Percentiles rank a stretch among this genome's conserved stretches.
Conservation (phyloP, 2,113 vertebrate species). For the Neoarius graeffei region DNA sequence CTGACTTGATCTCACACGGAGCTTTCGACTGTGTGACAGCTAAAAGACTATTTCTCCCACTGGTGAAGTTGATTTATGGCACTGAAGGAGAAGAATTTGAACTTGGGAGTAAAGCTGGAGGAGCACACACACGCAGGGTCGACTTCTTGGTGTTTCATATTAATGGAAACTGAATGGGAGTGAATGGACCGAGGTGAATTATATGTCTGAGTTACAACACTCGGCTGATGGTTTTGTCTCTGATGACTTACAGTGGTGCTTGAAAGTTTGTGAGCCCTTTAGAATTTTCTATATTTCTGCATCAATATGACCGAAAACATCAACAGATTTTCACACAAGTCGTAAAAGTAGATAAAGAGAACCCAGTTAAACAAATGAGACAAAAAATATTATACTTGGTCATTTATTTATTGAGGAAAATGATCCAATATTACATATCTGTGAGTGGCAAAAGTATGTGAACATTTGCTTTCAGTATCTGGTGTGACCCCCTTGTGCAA, state of each 20-base stretch:
- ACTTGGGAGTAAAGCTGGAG: background rate
- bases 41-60: constrained; percentile 11
- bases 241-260: background rate
- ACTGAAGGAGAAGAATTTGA: background rate
- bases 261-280: too few relatives aligned
- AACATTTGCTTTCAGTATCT: too few relatives aligned
- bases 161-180: constrained; percentile 31
- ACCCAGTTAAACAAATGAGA: too few relatives aligned
- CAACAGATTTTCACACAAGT: too few relatives aligned
- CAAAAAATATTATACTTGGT: too few relatives aligned
- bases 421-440: too few relatives aligned
- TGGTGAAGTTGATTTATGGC: constrained; percentile 5
- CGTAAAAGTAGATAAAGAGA: too few relatives aligned
- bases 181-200: constrained; percentile 15
- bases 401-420: too few relatives aligned
- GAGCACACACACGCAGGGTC: background rate
- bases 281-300: too few relatives aligned
- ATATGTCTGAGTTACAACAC: constrained; percentile 13
- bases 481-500: too few relatives aligned
- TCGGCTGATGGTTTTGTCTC: constrained; percentile 3
- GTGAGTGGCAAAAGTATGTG: too few relatives aligned
- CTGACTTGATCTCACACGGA: background rate
- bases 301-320: too few relatives aligned
- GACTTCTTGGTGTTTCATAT: constrained; percentile 3
- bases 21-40: background rate